These are phyloP conservation scores for Cryptocephalus moraei DNA, from an alignment of 2,888 invertebrate genomes.

Conservation along the genomic window DNA sequence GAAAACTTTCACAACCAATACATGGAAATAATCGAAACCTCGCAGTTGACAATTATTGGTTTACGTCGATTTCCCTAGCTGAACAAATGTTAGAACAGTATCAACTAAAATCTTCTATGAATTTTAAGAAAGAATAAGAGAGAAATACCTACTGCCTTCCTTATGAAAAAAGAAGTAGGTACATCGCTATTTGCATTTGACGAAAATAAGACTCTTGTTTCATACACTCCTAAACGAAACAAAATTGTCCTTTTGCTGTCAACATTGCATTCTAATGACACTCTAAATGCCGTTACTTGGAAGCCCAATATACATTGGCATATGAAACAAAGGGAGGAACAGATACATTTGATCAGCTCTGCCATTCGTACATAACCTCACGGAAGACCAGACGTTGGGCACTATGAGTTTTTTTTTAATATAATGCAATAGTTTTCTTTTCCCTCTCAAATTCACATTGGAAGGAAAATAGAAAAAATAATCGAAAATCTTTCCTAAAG, in stretches of 20 bases:
- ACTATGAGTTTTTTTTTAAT: not conserved
- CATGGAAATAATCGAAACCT: conserved; percentile 9
- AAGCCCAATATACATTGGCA: conserved; percentile 2
- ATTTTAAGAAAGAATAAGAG: not conserved
- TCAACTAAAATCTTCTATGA: conserved; percentile 2
- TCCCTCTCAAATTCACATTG: not conserved
- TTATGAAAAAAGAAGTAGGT: not conserved
- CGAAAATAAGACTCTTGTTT: conserved; percentile 12
- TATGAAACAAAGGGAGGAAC: not conserved
- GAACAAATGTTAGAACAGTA: conserved; percentile 10
- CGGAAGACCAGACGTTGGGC: not conserved
- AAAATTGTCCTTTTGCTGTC: conserved; percentile 19
- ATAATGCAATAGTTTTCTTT: not conserved
- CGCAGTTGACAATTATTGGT: conserved; percentile 14
- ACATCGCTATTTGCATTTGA: conserved; percentile 9
- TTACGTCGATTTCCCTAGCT: conserved; percentile 9
- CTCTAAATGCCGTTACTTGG: conserved; percentile 19
- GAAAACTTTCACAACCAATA: conserved; percentile 8
- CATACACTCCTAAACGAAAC: conserved; percentile 18
- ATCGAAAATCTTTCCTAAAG: not conserved
- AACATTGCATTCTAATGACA: conserved; percentile 7
- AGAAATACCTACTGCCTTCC: not conserved
- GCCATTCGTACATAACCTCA: not conserved
- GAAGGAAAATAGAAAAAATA: not conserved
- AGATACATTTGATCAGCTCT: not conserved